Evolutionary conservation across 2,113 vertebrate genomes (phyloP).

Genomic region (Forbesichthys agassizii): DNA sequence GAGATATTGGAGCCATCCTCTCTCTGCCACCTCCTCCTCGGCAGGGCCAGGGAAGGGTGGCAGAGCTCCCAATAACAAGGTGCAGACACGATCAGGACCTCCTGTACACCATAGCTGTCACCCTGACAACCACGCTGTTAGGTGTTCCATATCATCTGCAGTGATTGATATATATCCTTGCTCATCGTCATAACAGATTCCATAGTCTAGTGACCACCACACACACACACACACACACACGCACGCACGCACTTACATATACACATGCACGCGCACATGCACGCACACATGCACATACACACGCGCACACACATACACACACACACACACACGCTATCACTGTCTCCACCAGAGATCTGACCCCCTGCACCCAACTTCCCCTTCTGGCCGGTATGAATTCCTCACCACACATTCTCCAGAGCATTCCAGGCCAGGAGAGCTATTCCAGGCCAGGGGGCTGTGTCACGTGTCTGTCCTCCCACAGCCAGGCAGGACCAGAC

Average conservation of each 20-base stretch:
- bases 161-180: slow-evolving; percentile 63
- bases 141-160: slow-evolving; percentile 43
- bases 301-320: slow-evolving; percentile 21
- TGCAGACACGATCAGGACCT: slow-evolving; percentile 62
- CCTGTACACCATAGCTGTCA: slow-evolving; percentile 57
- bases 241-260: too few relatives aligned
- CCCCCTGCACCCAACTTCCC: slow-evolving; percentile 24
- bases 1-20: slow-evolving; percentile 7
- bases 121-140: slow-evolving; percentile 54
- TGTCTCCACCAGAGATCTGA: slow-evolving; percentile 13
- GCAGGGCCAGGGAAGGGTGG: slow-evolving; percentile 39
- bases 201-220: slow-evolving; percentile 43
- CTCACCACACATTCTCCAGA: slow-evolving; percentile 55
- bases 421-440: slow-evolving; percentile 71
- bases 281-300: slow-evolving; percentile 1
- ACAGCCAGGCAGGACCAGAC: slow-evolving; percentile 11
- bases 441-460: slow-evolving; percentile 72
- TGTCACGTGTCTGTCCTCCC: slow-evolving; percentile 19
- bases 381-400: slow-evolving; percentile 45
- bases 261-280: not conserved
- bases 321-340: slow-evolving; percentile 21
- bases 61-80: slow-evolving; percentile 63
- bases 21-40: not conserved
- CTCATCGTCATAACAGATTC: slow-evolving; percentile 55
- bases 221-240: not conserved